These are phyloP conservation scores for Yponomeuta malinellus DNA, from an alignment of 2,888 invertebrate genomes.

Conservation along the genomic window DNA sequence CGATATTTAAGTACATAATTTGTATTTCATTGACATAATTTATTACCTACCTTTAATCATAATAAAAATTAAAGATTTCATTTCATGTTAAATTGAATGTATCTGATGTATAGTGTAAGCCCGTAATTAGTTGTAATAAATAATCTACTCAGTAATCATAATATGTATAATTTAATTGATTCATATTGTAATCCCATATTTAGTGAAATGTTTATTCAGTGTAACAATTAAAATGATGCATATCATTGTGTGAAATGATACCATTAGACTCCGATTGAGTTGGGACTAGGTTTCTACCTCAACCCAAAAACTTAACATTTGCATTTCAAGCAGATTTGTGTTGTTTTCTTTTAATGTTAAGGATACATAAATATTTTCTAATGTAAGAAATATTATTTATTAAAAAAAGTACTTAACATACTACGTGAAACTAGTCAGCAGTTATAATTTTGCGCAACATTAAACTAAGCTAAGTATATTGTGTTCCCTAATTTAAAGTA, in stretches of 20 bases:
- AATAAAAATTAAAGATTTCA: conserved; percentile 69
- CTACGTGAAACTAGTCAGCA: conserved; percentile 73
- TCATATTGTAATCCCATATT: conserved; percentile 14
- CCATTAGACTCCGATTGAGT: background rate
- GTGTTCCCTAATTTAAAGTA: conserved; percentile 69
- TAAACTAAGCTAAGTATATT: conserved; percentile 63
- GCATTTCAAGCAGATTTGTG: conserved; percentile 15
- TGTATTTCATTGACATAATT: conserved; percentile 68
- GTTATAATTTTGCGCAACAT: conserved; percentile 75
- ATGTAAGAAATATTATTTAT: conserved; percentile 69
- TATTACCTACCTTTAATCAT: conserved; percentile 66
- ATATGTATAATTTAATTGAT: conserved; percentile 12
- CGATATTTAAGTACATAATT: conserved; percentile 65
- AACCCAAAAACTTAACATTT: conserved; percentile 10
- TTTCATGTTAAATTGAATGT: conserved; percentile 70
- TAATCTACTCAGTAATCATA: conserved; percentile 48
- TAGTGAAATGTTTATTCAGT: conserved; percentile 15
- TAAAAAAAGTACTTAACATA: conserved; percentile 66
- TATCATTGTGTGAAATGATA: conserved; percentile 15
- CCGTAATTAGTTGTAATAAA: conserved; percentile 61
- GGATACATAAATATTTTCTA: conserved; percentile 65
- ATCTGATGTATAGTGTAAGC: conserved; percentile 57
- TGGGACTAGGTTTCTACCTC: background rate
- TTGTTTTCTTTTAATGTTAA: conserved; percentile 53
- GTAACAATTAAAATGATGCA: conserved; percentile 10